Evolutionary conservation across 2,113 vertebrate species (phyloP).

Genomic region (Psilopsiagon aymara): DNA sequence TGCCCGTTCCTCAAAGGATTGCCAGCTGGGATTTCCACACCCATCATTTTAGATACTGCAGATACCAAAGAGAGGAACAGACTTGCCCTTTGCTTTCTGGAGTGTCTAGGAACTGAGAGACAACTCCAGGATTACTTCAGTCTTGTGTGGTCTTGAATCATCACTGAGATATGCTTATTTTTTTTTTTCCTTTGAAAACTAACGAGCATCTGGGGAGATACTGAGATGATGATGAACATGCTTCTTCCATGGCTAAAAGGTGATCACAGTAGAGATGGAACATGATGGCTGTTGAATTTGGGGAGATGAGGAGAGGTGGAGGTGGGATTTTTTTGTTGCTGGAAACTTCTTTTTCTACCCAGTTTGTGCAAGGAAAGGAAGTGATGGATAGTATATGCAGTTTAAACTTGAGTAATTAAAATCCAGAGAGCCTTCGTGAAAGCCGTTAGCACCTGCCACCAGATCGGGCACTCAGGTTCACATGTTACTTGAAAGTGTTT

Average conservation of each 20-base stretch:
- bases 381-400: not conserved
- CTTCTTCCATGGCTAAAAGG: accelerated
- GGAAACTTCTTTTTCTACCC: not conserved
- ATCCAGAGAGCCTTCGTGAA: slow-evolving; percentile 15
- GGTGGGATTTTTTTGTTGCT: not conserved
- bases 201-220: not conserved
- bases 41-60: not conserved
- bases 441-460: slow-evolving; percentile 44
- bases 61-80: not conserved
- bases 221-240: not conserved
- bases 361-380: not conserved
- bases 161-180: not conserved
- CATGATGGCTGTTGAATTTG: not conserved
- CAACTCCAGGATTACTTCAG: not conserved
- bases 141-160: not conserved
- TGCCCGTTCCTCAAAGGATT: not conserved
- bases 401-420: slow-evolving; percentile 4
- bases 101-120: not conserved
- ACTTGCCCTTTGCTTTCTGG: not conserved
- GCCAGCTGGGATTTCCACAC: not conserved
- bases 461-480: not conserved
- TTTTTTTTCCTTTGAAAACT: not conserved
- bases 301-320: no score
- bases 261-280: not conserved
- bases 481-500: slow-evolving; percentile 4